Evolutionary conservation across 1,140 invertebrate genomes (phyloP), one percentile per base, ranked within the genome.

Genomic region (Belonocnema kinseyi): DNA sequence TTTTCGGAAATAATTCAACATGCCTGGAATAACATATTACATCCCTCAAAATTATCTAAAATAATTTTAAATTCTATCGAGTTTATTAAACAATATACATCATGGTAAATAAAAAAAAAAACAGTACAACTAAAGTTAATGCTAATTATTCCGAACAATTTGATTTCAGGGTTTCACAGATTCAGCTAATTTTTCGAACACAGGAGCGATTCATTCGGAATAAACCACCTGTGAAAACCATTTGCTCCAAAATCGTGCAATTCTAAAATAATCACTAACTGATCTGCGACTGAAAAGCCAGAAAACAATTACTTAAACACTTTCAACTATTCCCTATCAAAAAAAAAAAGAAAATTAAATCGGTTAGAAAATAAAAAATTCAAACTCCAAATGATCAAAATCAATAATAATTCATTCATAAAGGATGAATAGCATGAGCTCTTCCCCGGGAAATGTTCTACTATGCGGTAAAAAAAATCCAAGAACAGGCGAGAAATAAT

Each of bases 401-500:
- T 12, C 13, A 2, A 66, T 21, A 13, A 14, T 46, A 66, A 66
- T 66, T 66, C 33, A 54, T 8, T 19, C 8, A n/a, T 19, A 46
- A 12, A 66, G n/a, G n/a, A 16, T 40, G 40, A 46, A 46, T 7
- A 6, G 10, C 40, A 46, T 46, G 40, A 66, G 40, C 26, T 40
- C 26, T 3, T 16, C 3, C n/a, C 33, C 61, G 33, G 61, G 26
- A 66, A 66, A 66, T 10, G 26, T 40, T 46, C 14, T 33, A 33
- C 58, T 10, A 33, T n/a, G 61, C 33, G 21, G 40, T 46, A 46
- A 66, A 66, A 66, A 66, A 66, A 66, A 40, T 66, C 61, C 61
- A 66, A 26, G 61, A 66, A 40, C 40, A 11, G 8, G 16, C 61
- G 26, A 66, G 61, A 66, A 66, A 66, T 66, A 66, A 66, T 66